Base-by-base conservation (phyloP, 2,888 invertebrate species). In the Synanthedon vespiformis region DNA sequence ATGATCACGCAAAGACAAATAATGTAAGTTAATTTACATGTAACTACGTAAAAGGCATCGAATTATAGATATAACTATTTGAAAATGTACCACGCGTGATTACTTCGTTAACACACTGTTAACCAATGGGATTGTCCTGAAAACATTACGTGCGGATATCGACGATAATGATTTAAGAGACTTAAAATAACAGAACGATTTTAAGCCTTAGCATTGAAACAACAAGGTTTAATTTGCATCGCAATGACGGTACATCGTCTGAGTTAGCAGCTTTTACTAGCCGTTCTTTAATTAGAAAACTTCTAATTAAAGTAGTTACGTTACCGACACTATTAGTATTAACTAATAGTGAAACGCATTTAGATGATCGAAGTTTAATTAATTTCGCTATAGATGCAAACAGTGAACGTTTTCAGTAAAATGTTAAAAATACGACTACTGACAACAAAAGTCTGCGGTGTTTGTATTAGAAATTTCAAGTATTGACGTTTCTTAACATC, bases 61-160 rank as follows among this genome's bases (percentile, higher is more conserved):
- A 80, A 80, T 80, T 76, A 78, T 75, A 70, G 72, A 65, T 68
- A 73, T 77, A 77, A 76, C 78, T 83, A 78, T 83, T 83, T 79
- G 80, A 86, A 81, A 80, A 81, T 74, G 72, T 76, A 74, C 74
- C 72, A 70, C 61, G 77, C 86, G 87, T 87, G 87, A 84, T 79
- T 62, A 63, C 65, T 65, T 70, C 68, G 72, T 87, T 87, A 86
- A 77, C 86, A 80, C 76, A 59, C 61, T 51, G 60, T 53, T 67
- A 61, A 66, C 83, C 84, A 84, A 80, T 83, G 61, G 68, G 64
- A 72, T 65, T 62, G 70, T 60, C 65, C 74, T 80, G 75, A 74
- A 77, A 74, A 75, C 72, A 67, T 68, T 62, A 65, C 68, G 65
- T 61, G 61, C 68, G 65, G 61, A 61, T 73, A 70, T 72, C 72